Base-by-base conservation (phyloP, 2,888 invertebrate species). In the Xanthorhoe spadicearia region DNA sequence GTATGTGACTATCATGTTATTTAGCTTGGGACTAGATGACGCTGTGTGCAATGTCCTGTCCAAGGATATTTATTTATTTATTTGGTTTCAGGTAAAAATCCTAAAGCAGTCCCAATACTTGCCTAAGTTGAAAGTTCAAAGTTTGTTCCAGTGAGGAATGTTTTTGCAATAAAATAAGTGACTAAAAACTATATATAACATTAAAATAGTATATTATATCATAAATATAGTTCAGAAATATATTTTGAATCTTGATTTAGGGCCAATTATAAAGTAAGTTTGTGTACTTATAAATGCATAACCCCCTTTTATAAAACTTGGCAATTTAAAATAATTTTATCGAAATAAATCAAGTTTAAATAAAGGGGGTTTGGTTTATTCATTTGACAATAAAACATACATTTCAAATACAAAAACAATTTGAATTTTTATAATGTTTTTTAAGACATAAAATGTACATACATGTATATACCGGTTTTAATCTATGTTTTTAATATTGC, bases 71-170 rank as follows among this genome's bases (percentile, higher is more conserved):
- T n/a, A n/a, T n/a, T n/a, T n/a, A n/a, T n/a, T n/a, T 87, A 59
- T 57, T 53, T 48, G 35, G n/a, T 88, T 88, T 61, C 84, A 93
- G 92, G 88, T 91, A 13, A 86, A 86, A 77, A 86, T 89, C 46
- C 81, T 84, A 55, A 90, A 88, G 75, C 82, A 84, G 72, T 82
- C 87, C 9, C 87, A 86, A 67, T 90, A 86, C 77, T 78, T 89
- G 75, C 90, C 92, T 60, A 93, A 92, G 76, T 71, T 93, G 74
- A 91, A 88, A 85, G 84, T 92, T 75, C 87, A 89, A 77, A 90
- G 89, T 83, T 82, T 92, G 79, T 92, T 93, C 80, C 89, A 92
- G 84, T 92, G 88, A 91, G 59, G 71, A 50, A 61, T 35, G 17
- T 53, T 54, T 28, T 57, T 23, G 59, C 59, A 65, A 62, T 68